A percentile compares a stretch with the other conserved stretches of the same genome.
Conservation (phyloP, 1,140 invertebrate species). For the Euschistus heros region DNA sequence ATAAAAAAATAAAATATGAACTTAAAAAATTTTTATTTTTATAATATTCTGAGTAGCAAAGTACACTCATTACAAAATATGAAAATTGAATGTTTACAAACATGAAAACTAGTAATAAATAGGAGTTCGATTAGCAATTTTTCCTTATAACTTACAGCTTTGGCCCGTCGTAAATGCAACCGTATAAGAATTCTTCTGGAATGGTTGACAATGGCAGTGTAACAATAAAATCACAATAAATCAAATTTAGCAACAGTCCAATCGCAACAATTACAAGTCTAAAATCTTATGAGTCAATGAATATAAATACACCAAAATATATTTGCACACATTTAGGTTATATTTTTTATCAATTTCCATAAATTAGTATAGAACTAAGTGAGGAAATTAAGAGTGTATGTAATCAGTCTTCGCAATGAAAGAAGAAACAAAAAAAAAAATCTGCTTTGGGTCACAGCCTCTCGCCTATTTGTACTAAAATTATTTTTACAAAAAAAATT, state of each 20-base stretch:
- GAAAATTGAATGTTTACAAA: conserved; percentile 14
- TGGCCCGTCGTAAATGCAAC: conserved; percentile 20
- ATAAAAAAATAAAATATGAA: background rate
- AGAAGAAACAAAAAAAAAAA: background rate
- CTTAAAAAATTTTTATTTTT: background rate
- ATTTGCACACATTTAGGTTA: too few species aligned
- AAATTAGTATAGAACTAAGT: too few species aligned
- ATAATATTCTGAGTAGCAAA: conserved; percentile 19
- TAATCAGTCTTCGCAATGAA: background rate
- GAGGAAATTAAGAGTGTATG: too few species aligned
- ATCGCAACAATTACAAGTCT: background rate
- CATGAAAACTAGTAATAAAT: background rate
- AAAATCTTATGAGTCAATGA: too few species aligned
- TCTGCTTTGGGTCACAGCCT: background rate
- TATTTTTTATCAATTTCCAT: too few species aligned
- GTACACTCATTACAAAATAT: conserved; percentile 14
- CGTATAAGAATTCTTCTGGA: conserved; percentile 8
- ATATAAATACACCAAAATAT: too few species aligned
- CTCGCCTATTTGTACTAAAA: too few species aligned
- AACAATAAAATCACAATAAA: conserved; percentile 11
- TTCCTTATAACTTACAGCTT: conserved; percentile 1
- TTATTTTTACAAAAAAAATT: too few species aligned
- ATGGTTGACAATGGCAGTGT: conserved; percentile 13
- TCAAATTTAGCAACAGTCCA: background rate
- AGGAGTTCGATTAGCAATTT: background rate